A percentile compares a stretch with the other conserved stretches of the same genome.
Evolutionary conservation across 1,140 invertebrate species (phyloP).

Genomic region (Dreissena polymorpha): DNA sequence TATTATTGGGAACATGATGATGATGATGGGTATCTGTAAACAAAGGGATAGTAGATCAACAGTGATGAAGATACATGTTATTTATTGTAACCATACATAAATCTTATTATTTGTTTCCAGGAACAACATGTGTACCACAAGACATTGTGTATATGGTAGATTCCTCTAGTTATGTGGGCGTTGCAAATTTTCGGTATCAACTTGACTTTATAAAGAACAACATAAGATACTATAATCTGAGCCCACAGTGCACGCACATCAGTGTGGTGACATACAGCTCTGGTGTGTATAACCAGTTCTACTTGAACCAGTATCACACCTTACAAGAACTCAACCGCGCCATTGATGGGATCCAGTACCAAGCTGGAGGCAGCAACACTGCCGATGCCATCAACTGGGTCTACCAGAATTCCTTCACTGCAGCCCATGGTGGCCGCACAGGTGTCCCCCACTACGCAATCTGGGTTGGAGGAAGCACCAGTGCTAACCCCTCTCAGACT

Average conservation of each 20-base stretch:
- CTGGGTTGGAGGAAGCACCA: constrained; percentile 71
- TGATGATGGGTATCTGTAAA: too few species aligned
- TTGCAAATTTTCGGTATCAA: constrained; percentile 67
- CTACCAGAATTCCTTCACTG: constrained; percentile 62
- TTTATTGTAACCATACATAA: neutral
- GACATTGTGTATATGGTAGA: constrained; percentile 75
- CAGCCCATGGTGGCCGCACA: constrained; percentile 64
- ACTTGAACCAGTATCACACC: constrained; percentile 61
- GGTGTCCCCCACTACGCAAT: constrained; percentile 72
- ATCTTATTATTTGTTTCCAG: constrained; percentile 44
- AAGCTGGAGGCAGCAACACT: constrained; percentile 64
- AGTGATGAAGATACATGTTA: too few species aligned
- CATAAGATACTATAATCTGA: constrained; percentile 62
- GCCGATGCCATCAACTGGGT: constrained; percentile 66
- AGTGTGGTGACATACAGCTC: constrained; percentile 67
- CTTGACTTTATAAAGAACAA: constrained; percentile 72
- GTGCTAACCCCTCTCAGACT: constrained; percentile 60
- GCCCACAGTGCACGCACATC: constrained; percentile 61
- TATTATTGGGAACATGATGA: too few species aligned
- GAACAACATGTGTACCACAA: constrained; percentile 67
- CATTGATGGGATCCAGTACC: constrained; percentile 59
- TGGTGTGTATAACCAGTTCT: constrained; percentile 62
- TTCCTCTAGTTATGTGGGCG: constrained; percentile 68
- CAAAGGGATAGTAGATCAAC: too few species aligned
- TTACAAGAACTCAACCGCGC: constrained; percentile 56